phyloP scores from a whole-genome alignment of 2,888 invertebrate species.

The Sthenelais limicola region DNA sequence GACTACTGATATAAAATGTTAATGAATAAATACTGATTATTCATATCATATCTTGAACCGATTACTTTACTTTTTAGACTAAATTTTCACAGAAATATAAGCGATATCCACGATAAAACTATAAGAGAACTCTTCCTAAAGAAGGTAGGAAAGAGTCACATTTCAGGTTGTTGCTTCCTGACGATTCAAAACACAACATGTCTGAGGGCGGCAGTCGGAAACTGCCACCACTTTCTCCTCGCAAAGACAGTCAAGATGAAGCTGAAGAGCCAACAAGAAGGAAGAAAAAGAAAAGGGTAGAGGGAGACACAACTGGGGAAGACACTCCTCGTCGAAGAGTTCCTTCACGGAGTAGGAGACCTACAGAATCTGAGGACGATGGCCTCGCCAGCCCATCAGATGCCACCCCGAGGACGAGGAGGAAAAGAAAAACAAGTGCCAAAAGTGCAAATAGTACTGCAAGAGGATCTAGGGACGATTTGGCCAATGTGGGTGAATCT shows the following conservation, averaged over 20 bases:
- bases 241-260: neutral
- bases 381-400: neutral
- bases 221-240: conserved; percentile 19
- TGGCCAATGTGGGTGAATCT: neutral
- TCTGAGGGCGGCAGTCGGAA: neutral
- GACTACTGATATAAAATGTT: too few species aligned
- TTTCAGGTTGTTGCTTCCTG: too few species aligned
- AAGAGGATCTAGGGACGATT: neutral
- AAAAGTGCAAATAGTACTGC: neutral
- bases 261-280: conserved; percentile 9
- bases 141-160: too few species aligned
- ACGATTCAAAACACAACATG: too few species aligned
- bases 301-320: neutral
- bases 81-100: too few species aligned
- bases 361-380: neutral
- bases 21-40: too few species aligned
- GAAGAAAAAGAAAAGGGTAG: neutral
- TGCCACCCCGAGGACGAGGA: conserved; percentile 5
- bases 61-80: too few species aligned
- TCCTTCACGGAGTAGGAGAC: neutral
- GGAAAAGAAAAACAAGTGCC: conserved; percentile 6
- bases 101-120: too few species aligned
- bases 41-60: too few species aligned
- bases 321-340: neutral
- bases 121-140: too few species aligned